Evolutionary conservation across 1,140 invertebrate species (phyloP).

Genomic region (Drosophila sp.): DNA sequence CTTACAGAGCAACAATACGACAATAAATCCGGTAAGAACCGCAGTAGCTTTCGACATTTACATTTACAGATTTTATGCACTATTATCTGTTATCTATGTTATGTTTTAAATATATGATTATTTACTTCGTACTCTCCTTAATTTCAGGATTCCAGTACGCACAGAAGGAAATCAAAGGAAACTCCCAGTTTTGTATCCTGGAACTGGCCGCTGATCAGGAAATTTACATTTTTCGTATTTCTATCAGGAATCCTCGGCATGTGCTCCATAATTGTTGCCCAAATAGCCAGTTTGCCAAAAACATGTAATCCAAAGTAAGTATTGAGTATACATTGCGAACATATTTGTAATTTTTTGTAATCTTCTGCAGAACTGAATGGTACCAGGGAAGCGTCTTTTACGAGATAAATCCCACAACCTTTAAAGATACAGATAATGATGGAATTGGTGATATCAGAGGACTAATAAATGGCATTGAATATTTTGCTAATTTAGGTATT

Average conservation of each 20-base stretch:
- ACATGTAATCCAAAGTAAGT: slow-evolving; percentile 87
- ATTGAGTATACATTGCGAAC: neutral
- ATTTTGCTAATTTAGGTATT: slow-evolving; percentile 87
- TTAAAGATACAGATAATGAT: slow-evolving; percentile 91
- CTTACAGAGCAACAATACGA: slow-evolving; percentile 84
- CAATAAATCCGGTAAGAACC: slow-evolving; percentile 72
- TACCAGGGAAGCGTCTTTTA: slow-evolving; percentile 93
- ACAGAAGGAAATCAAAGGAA: slow-evolving; percentile 69
- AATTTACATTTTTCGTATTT: slow-evolving; percentile 89
- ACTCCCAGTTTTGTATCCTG: slow-evolving; percentile 89
- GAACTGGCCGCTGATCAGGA: slow-evolving; percentile 92
- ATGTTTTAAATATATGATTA: too few relatives aligned
- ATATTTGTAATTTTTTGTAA: neutral
- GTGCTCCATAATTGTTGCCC: slow-evolving; percentile 88
- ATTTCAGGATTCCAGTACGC: slow-evolving; percentile 78
- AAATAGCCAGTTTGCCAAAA: slow-evolving; percentile 89
- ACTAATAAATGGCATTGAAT: slow-evolving; percentile 88
- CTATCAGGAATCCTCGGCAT: slow-evolving; percentile 89
- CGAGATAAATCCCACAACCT: slow-evolving; percentile 93
- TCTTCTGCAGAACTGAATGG: slow-evolving; percentile 87
- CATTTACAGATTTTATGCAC: too few relatives aligned
- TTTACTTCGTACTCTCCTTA: too few relatives aligned
- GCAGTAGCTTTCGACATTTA: too few relatives aligned
- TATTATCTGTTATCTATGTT: too few relatives aligned
- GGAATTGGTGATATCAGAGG: slow-evolving; percentile 91